Conservation (phyloP, 2,797 vertebrate species). For the Hapalemur alaotrensis region DNA sequence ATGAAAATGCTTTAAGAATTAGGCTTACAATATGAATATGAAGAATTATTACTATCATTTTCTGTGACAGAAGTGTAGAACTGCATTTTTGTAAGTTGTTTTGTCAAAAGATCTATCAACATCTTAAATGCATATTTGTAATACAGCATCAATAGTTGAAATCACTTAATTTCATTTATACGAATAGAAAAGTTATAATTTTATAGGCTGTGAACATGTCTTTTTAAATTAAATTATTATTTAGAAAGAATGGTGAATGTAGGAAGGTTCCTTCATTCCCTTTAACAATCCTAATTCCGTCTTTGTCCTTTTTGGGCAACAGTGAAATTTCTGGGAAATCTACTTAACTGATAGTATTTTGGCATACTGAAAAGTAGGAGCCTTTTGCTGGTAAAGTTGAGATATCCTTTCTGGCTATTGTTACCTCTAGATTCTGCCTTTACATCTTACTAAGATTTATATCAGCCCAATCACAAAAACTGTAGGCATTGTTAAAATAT, state of each 20-base stretch:
- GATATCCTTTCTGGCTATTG: background rate
- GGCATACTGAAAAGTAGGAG: background rate
- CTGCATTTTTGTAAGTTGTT: background rate
- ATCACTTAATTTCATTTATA: background rate
- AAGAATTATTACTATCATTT: slow-evolving; percentile 27
- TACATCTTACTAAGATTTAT: background rate
- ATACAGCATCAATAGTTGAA: background rate
- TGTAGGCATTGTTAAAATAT: background rate
- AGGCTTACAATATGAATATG: background rate
- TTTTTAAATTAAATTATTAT: slow-evolving; percentile 22
- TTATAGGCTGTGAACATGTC: background rate
- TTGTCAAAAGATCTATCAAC: background rate
- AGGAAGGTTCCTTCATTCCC: background rate
- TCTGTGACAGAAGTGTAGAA: background rate
- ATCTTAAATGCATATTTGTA: background rate
- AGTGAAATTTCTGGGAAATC: slow-evolving; percentile 29
- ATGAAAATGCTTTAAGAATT: background rate
- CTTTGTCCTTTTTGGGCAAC: background rate
- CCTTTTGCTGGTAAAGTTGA: background rate
- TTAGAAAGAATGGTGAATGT: background rate
- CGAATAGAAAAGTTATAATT: background rate
- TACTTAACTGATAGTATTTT: background rate
- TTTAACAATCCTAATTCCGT: slow-evolving; percentile 10
- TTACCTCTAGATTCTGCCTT: slow-evolving; percentile 25
- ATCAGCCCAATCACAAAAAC: background rate